Evolutionary conservation across 2,797 vertebrate genomes (phyloP), one percentile per base, ranked within the genome.

Genomic region (Typhlichthys subterraneus): DNA sequence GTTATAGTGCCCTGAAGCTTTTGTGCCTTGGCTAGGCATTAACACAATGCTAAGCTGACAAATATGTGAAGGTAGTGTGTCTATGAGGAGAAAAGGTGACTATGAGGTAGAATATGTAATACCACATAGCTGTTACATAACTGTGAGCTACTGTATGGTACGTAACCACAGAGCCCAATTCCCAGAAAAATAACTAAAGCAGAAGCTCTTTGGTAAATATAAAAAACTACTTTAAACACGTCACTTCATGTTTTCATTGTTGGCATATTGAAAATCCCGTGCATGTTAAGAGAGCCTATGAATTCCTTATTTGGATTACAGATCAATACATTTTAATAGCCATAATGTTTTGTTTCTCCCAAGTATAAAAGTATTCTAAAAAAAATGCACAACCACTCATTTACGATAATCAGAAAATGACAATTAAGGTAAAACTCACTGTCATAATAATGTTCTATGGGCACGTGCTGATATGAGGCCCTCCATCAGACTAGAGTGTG

Each of bases 91-190:
- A 48, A 45, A 8, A 38, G 38, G 1, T 42, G 45, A 29, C 51
- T 48, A n/a, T 45, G 48, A 52, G 73, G 61, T 53, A 56, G 58
- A 75, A 75, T 70, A 80, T 77, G 67, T 72, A 75, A 57, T 59
- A 73, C 78, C n/a, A 54, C 70, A 79, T 83, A 65, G 69, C 61
- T 60, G 59, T 89, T 86, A 83, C 8, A 19, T 82, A 88, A 90
- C 75, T 57, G 45, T 50, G 57, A 63, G 61, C 71, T 23, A 33
- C 23, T 29, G 23, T 29, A 29, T 29, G 23, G 51, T 61, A 63
- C 64, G 53, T 67, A 57, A 72, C 72, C 57, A 57, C 59, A 59
- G 53, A 57, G 55, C 61, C 70, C 38, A 59, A 50, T 72, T 64
- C 55, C 31, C 65, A 19, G 49, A 64, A 70, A 70, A 64, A 10